Evolutionary conservation across 2,888 invertebrate species (phyloP), one percentile per base, ranked within the genome.

Genomic region (Omphaloscelis lunosa): DNA sequence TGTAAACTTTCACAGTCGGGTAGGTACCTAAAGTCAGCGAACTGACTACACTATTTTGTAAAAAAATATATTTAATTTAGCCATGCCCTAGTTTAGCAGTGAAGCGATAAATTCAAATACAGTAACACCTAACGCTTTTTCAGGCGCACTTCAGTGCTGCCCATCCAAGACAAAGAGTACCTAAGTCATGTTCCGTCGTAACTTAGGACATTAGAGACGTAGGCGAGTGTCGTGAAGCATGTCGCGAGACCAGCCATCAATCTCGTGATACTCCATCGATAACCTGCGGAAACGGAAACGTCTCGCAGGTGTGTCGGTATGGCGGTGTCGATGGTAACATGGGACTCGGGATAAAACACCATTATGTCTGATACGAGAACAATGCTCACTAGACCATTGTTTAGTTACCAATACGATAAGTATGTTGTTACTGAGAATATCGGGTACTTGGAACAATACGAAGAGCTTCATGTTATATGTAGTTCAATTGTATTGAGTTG

Each of bases 201-300:
- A 65, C n/a, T 45, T 9, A n/a, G 3, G 41, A 41, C 41, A 34
- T 34, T 11, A 41, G 41, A 12, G 11, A 48, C 17, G 39, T 61
- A 63, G 7, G 56, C 27, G 53, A 65, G 68, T 69, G 62, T 67
- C 58, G 61, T 11, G 45, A 62, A 62, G 59, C 62, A 63, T 61
- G 72, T 66, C 53, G 29, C 45, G 77, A 61, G 77, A 75, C 61
- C 74, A 61, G 48, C 59, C 81, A 83, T 80, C 83, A 85, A 82
- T 85, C 84, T 80, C 72, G 74, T 58, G 81, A 79, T 77, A 70
- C 79, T 68, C 58, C 76, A 80, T 86, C 85, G 85, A 82, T 86
- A 88, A 80, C 79, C 41, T 51, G 11, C 59, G 59, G 56, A 73
- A 79, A 41, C 79, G 86, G 83, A 86, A 79, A 81, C 75, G 80